Percentiles rank a stretch among this genome's conserved stretches.
Evolutionary conservation across 2,888 invertebrate genomes (phyloP).

Genomic region (Aphidius colemani): DNA sequence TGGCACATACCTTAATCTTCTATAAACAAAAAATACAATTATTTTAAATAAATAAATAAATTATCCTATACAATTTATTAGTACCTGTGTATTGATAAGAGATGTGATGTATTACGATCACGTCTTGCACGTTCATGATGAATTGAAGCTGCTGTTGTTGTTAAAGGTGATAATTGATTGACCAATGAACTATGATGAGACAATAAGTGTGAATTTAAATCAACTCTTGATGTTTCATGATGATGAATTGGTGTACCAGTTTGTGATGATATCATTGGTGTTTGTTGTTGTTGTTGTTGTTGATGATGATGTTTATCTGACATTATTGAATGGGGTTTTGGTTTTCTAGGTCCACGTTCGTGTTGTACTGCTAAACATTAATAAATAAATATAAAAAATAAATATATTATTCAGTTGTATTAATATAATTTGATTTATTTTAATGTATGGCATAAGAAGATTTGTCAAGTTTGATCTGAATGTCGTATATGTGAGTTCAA

Average conservation of each 20-base stretch:
- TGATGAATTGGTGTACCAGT: conserved; percentile 37
- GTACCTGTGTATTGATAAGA: conserved; percentile 41
- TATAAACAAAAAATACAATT: not conserved
- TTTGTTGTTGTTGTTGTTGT: conserved; percentile 49
- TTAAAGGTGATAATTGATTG: conserved; percentile 38
- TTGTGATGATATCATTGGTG: conserved; percentile 37
- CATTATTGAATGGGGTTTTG: conserved; percentile 71
- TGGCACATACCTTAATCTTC: conserved; percentile 45
- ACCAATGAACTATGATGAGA: conserved; percentile 38
- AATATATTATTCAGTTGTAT: conserved; percentile 20
- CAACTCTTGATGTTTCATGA: conserved; percentile 46
- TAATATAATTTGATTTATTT: not conserved
- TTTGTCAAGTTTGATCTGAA: not conserved
- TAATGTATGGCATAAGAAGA: not conserved
- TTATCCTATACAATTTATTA: not conserved
- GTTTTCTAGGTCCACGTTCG: conserved; percentile 93
- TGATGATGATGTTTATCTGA: conserved; percentile 55
- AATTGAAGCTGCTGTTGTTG: conserved; percentile 31
- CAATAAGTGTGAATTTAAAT: conserved; percentile 43
- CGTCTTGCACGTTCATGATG: conserved; percentile 37
- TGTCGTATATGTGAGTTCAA: not conserved
- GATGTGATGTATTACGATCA: conserved; percentile 38
- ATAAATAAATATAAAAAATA: conserved; percentile 29
- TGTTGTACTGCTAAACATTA: conserved; percentile 87
- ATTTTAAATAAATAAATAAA: not conserved